phyloP scores from a whole-genome alignment of 2,888 invertebrate species.

The Abrostola tripartita region DNA sequence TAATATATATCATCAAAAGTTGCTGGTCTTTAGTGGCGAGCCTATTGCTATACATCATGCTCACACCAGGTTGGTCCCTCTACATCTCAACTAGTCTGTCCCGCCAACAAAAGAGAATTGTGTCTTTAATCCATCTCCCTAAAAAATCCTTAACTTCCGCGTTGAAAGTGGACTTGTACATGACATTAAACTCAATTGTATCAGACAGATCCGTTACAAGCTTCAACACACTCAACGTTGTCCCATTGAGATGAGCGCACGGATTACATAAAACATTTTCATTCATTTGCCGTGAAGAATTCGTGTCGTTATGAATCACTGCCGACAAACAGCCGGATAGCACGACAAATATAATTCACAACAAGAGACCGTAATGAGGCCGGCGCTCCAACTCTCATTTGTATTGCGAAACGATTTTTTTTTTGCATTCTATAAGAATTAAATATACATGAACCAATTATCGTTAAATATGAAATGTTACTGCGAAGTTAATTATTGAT shows the following conservation, averaged over 20 bases:
- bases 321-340: conserved; percentile 37
- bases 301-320: conserved; percentile 44
- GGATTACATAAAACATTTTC: conserved; percentile 50
- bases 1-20: too few species aligned
- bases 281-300: conserved; percentile 52
- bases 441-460: conserved; percentile 30
- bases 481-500: conserved; percentile 15
- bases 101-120: not conserved
- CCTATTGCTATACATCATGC: too few species aligned
- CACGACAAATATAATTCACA: conserved; percentile 48
- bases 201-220: conserved; percentile 14
- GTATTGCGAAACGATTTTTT: conserved; percentile 24
- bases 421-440: conserved; percentile 19
- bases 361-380: conserved; percentile 44
- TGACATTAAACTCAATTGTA: conserved; percentile 12
- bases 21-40: too few species aligned
- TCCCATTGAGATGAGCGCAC: conserved; percentile 29
- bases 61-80: too few species aligned
- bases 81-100: too few species aligned
- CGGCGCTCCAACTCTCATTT: conserved; percentile 21
- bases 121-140: not conserved
- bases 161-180: not conserved
- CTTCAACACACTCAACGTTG: conserved; percentile 19
- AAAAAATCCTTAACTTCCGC: not conserved
- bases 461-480: conserved; percentile 12